Conservation (phyloP, 1,140 invertebrate species). For the Dendrolimus kikuchii region DNA sequence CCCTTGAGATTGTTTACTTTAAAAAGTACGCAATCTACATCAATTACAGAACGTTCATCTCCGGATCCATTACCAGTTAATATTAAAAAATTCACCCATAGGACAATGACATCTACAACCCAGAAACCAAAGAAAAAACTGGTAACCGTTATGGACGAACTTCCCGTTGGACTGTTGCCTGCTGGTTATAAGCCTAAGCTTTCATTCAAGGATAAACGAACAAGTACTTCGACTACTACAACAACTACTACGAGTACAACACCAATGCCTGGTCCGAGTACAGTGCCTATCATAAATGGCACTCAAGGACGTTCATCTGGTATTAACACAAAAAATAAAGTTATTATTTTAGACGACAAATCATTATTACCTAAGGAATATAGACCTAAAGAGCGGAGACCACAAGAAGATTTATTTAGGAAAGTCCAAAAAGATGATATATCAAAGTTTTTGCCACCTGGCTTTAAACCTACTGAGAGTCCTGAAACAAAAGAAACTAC, state of each 20-base stretch:
- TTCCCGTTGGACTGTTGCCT: constrained; percentile 74
- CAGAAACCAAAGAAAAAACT: constrained; percentile 68
- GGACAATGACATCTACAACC: constrained; percentile 70
- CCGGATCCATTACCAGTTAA: constrained; percentile 69
- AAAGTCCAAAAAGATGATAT: constrained; percentile 68
- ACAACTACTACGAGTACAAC: constrained; percentile 62
- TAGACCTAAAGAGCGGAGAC: constrained; percentile 65
- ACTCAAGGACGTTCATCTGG: constrained; percentile 64
- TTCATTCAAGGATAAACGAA: constrained; percentile 71
- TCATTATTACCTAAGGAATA: constrained; percentile 79
- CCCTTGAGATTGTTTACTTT: constrained; percentile 60
- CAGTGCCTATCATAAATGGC: constrained; percentile 44
- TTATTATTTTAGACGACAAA: constrained; percentile 73
- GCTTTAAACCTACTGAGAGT: constrained; percentile 66
- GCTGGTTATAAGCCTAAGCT: constrained; percentile 74
- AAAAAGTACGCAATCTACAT: constrained; percentile 56
- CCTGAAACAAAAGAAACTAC: constrained; percentile 33
- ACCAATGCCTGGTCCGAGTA: constrained; percentile 30
- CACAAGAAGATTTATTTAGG: constrained; percentile 52
- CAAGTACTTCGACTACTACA: constrained; percentile 64
- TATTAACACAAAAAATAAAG: constrained; percentile 68
- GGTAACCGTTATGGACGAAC: constrained; percentile 76
- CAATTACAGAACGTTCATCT: constrained; percentile 56
- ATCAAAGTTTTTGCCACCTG: constrained; percentile 76
- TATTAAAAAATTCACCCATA: constrained; percentile 79